These are phyloP conservation scores for Rosalia funebris DNA, from an alignment of 2,888 invertebrate species.

Conservation along the genomic window DNA sequence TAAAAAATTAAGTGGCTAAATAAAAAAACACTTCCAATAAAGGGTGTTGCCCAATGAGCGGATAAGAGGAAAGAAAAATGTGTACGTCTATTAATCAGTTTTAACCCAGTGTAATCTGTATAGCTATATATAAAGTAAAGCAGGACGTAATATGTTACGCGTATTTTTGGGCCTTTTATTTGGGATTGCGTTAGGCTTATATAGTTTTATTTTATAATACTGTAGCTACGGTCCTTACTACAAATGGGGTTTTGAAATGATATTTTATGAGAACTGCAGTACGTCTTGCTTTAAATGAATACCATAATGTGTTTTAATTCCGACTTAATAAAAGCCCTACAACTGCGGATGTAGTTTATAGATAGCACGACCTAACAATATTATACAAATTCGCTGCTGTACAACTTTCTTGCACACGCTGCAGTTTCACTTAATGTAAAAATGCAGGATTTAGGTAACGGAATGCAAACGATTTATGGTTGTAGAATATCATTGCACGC, in stretches of 20 bases:
- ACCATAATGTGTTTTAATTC: slow-evolving; percentile 1
- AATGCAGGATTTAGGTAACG: neutral
- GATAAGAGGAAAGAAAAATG: slow-evolving; percentile 13
- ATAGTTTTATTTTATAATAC: neutral
- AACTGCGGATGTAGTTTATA: neutral
- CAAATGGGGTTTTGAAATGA: neutral
- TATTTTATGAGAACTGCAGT: neutral
- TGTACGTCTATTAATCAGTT: slow-evolving; percentile 8
- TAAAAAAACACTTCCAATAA: slow-evolving; percentile 6
- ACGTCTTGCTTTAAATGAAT: neutral
- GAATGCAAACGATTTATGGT: slow-evolving; percentile 1
- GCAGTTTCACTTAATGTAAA: slow-evolving; percentile 9
- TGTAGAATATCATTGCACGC: neutral
- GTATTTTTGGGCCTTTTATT: neutral
- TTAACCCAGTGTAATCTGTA: slow-evolving; percentile 2
- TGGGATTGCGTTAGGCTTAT: neutral
- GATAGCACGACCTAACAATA: neutral
- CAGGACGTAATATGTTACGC: neutral
- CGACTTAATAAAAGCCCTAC: neutral
- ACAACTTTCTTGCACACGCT: neutral
- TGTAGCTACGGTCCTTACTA: neutral
- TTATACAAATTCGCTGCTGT: neutral
- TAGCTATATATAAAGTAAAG: slow-evolving; percentile 1
- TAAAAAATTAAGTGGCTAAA: neutral
- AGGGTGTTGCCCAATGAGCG: slow-evolving; percentile 8